phyloP scores from a whole-genome alignment of 2,113 vertebrate genomes.

The Istiophorus platypterus region DNA sequence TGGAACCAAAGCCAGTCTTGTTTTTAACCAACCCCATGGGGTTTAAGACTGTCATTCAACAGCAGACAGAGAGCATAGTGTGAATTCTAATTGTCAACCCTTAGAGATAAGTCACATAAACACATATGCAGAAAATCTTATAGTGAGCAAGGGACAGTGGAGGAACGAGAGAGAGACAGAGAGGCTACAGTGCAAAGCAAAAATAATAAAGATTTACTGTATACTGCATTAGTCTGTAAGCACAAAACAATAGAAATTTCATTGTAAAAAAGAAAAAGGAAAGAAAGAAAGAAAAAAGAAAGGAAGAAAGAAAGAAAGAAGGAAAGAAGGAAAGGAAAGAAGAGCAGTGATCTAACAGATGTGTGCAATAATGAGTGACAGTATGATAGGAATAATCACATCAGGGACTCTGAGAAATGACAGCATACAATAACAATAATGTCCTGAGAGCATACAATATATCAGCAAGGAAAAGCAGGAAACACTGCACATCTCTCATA shows the following conservation, averaged over 20 bases:
- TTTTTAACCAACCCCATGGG: conserved; percentile 59
- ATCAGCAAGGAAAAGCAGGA: background rate
- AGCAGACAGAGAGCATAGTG: conserved; percentile 55
- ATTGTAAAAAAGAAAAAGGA: background rate
- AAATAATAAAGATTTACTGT: background rate
- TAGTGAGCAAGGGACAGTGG: background rate
- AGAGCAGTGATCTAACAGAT: conserved; percentile 64
- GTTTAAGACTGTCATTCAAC: conserved; percentile 60
- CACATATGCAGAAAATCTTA: conserved; percentile 9
- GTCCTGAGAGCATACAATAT: background rate
- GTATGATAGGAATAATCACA: conserved; percentile 59
- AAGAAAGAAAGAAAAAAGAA: background rate
- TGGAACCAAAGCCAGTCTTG: conserved; percentile 31
- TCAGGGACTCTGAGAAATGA: conserved; percentile 43
- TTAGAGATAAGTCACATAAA: conserved; percentile 51
- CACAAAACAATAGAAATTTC: background rate
- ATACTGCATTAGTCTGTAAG: background rate
- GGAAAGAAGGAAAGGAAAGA: background rate
- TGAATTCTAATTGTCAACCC: conserved; percentile 71
- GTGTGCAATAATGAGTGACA: conserved; percentile 65
- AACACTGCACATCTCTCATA: background rate
- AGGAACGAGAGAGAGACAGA: background rate
- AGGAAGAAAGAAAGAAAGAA: too few relatives aligned
- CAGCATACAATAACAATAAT: background rate
- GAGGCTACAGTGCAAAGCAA: background rate